Percentiles rank a stretch among this genome's conserved stretches.
These are phyloP conservation scores for Myodes glareolus DNA, from an alignment of 2,113 vertebrate genomes.

Conservation along the genomic window DNA sequence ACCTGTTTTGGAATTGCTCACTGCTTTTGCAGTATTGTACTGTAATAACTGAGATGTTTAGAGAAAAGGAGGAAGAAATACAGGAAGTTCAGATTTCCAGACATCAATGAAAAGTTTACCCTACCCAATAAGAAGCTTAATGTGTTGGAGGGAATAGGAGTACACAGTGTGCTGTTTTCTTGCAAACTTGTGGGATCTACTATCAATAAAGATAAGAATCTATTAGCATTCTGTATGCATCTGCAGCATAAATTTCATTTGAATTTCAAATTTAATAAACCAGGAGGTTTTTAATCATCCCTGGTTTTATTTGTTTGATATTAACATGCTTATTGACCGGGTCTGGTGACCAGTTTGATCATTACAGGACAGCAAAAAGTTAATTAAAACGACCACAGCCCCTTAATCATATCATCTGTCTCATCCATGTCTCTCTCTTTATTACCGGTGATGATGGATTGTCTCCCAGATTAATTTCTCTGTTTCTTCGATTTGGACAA, in stretches of 20 bases:
- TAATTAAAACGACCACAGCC: conserved; percentile 99
- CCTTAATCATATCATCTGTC: conserved; percentile 99
- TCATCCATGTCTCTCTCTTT: conserved; percentile 98
- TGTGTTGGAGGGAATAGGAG: conserved; percentile 52
- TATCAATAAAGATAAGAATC: conserved; percentile 88
- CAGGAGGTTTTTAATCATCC: conserved; percentile 99
- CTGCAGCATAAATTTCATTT: conserved; percentile 99
- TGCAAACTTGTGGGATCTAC: conserved; percentile 91
- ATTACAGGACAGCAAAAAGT: conserved; percentile 99
- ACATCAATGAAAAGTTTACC: conserved; percentile 84
- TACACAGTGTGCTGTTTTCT: conserved; percentile 83
- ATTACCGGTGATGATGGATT: conserved; percentile 98
- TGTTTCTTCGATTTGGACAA: conserved; percentile 99
- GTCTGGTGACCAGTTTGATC: conserved; percentile 99
- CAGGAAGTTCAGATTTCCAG: conserved; percentile 61
- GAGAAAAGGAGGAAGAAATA: background rate
- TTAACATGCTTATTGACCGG: conserved; percentile 99
- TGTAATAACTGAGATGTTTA: conserved; percentile 61
- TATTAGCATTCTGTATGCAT: conserved; percentile 96
- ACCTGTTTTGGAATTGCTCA: conserved; percentile 76
- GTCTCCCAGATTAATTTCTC: conserved; percentile 97
- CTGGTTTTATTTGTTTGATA: conserved; percentile 99
- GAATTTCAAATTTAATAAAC: conserved; percentile 99
- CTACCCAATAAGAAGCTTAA: conserved; percentile 79
- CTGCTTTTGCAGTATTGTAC: conserved; percentile 77